phyloP scores from a whole-genome alignment of 2,888 invertebrate species.

The Chrysolina haemoptera region DNA sequence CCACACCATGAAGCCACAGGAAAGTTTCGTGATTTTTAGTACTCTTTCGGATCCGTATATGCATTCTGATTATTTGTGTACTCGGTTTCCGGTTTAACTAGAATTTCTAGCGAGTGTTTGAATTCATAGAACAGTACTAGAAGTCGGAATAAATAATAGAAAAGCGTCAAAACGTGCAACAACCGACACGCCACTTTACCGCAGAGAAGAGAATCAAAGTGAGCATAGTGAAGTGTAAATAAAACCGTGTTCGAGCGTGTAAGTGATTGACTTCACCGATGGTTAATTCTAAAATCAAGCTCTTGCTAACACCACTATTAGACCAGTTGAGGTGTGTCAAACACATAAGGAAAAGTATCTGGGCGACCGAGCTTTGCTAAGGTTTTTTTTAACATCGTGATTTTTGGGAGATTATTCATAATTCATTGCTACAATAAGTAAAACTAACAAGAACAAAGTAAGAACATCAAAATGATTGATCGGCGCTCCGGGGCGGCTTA shows the following conservation, averaged over 20 bases:
- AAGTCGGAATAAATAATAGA: constrained; percentile 26
- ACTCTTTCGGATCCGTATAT: background rate
- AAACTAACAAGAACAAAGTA: too few species aligned
- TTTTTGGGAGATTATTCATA: too few species aligned
- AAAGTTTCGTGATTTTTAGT: too few species aligned
- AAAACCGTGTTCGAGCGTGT: constrained; percentile 39
- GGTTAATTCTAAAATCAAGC: constrained; percentile 42
- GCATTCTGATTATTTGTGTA: constrained; percentile 13
- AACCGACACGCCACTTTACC: constrained; percentile 29
- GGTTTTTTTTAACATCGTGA: too few species aligned
- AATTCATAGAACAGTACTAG: constrained; percentile 19
- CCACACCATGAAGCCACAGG: too few species aligned
- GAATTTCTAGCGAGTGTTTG: constrained; percentile 24
- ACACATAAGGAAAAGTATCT: background rate
- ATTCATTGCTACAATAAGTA: too few species aligned
- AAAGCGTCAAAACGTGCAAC: constrained; percentile 33
- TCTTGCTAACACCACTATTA: constrained; percentile 25
- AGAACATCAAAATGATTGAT: too few species aligned
- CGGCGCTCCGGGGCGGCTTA: too few species aligned
- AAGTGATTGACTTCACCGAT: constrained; percentile 33
- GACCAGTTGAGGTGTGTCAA: background rate
- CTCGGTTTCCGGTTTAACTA: constrained; percentile 16
- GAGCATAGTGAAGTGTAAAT: constrained; percentile 41
- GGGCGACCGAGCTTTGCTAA: too few species aligned
- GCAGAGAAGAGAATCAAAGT: constrained; percentile 36